Evolutionary conservation across 2,113 vertebrate genomes (phyloP), one percentile per base, ranked within the genome.

Genomic region (Ceratotherium simum): DNA sequence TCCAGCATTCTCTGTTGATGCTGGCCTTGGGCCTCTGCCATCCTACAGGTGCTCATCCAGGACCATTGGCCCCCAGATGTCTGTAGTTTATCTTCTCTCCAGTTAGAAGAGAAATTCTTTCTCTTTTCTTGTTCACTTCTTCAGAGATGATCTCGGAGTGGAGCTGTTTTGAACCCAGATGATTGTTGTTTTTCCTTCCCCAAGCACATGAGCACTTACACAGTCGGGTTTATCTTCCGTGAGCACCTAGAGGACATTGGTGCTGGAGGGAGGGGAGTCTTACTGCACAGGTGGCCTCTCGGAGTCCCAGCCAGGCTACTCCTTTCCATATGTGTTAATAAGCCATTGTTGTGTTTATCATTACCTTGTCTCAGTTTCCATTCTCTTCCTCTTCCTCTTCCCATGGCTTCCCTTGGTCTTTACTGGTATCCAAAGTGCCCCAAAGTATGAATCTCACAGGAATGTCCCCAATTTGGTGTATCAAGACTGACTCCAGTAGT

Each of bases 361-460:
- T 25, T 31, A 62, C 20, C n/a, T 56, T 69, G 20, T 21, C 78
- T 18, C 31, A 21, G 16, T 85, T 94, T 8, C 64, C 39, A 65
- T 86, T 76, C 87, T 69, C n/a, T 70, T 64, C 6, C 65, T 81
- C 4, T 39, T 42, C 25, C 27, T 70, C 29, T 89, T 48, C 60
- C 33, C 1, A 9, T 33, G 33, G 75, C 72, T 88, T 88, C 21
- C 60, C 82, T 93, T 89, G 48, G 6, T 60, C 31, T 33, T 88
- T 82, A 33, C 0, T 33, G 58, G 27, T 46, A 90, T 51, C 46
- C 58, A 79, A 54, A 84, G 16, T 80, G 33, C 1, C 33, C 70
- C 25, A 64, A 42, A 90, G 36, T 80, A 62, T 56, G 48, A 95
- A 29, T 76, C 72, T 70, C 95, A 78, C 27, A 20, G 42, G 46